phyloP scores from a whole-genome alignment of 2,113 vertebrate genomes.

The Mobula hypostoma region DNA sequence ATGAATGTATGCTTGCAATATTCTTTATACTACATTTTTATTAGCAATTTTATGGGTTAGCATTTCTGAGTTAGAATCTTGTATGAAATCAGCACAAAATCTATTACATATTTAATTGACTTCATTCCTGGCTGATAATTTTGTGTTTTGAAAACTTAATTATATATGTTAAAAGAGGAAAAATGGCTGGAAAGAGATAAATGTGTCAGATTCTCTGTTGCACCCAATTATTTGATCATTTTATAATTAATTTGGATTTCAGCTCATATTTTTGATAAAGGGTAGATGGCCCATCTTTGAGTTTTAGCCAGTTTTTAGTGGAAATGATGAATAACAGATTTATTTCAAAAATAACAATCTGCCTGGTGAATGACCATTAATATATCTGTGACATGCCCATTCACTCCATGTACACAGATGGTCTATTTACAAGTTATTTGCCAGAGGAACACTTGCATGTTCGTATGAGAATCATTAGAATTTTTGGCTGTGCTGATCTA shows the following conservation, averaged over 20 bases:
- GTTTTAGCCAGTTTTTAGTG: not conserved
- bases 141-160: not conserved
- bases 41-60: not conserved
- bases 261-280: not conserved
- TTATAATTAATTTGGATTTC: not conserved
- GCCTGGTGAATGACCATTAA: not conserved
- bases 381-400: not conserved
- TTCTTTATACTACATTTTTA: not conserved
- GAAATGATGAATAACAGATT: conserved; percentile 5
- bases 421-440: not conserved
- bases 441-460: no score
- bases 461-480: not conserved
- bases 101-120: not conserved
- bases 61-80: not conserved
- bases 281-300: not conserved
- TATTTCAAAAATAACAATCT: conserved; percentile 12
- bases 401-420: not conserved
- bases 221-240: not conserved
- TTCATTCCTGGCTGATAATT: not conserved
- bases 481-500: not conserved
- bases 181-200: not conserved
- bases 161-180: not conserved
- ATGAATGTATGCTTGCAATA: not conserved
- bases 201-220: not conserved
- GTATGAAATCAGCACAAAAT: not conserved